Evolutionary conservation across 2,888 invertebrate species (phyloP).

Genomic region (Coelopa pilipes): DNA sequence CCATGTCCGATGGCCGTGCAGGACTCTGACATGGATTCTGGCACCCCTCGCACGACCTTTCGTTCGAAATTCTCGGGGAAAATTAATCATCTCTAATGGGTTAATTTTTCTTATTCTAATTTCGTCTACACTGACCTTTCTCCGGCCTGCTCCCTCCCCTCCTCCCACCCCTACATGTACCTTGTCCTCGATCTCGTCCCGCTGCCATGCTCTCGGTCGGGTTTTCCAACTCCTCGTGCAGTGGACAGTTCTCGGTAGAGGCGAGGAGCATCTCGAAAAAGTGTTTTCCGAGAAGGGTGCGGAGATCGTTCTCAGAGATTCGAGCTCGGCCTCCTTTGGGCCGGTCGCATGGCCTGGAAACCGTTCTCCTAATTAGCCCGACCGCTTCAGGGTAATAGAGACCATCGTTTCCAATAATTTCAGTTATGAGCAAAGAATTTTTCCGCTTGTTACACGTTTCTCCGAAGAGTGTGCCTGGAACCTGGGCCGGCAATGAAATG

Average conservation of each 20-base stretch:
- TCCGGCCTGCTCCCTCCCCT: neutral
- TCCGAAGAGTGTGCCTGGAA: too few species aligned
- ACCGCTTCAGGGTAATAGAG: neutral
- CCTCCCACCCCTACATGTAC: neutral
- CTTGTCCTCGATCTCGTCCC: neutral
- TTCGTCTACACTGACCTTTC: neutral
- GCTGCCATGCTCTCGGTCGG: neutral
- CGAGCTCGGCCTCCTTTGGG: neutral
- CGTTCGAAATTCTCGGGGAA: neutral
- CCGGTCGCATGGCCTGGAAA: neutral
- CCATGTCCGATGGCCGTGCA: neutral
- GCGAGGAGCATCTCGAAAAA: too few species aligned
- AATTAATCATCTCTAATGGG: constrained; percentile 22
- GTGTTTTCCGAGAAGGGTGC: constrained; percentile 21
- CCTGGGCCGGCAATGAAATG: too few species aligned
- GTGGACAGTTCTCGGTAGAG: constrained; percentile 3
- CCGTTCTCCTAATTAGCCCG: neutral
- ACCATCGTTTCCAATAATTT: too few species aligned
- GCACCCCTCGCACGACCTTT: neutral
- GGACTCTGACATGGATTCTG: too few species aligned
- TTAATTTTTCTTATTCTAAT: constrained; percentile 2
- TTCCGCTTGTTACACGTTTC: too few species aligned
- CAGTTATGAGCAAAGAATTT: too few species aligned
- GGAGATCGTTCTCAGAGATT: constrained; percentile 26
- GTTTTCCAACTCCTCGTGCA: too few species aligned